A percentile compares a stretch with the other conserved stretches of the same genome.
These are phyloP conservation scores for Cyprinodon variegatus DNA, from an alignment of 2,113 vertebrate genomes.

Conservation along the genomic window DNA sequence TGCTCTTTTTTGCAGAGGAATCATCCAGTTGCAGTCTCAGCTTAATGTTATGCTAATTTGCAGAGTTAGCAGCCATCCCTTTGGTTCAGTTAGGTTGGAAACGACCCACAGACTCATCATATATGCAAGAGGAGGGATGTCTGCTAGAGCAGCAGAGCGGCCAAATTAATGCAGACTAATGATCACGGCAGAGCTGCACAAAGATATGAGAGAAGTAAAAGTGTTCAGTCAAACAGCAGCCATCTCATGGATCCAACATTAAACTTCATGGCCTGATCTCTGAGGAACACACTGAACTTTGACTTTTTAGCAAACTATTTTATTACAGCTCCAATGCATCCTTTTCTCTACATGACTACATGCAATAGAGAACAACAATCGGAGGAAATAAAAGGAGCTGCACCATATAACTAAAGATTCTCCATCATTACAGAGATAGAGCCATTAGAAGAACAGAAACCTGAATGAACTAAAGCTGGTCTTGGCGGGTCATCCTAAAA, in stretches of 20 bases:
- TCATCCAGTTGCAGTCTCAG: conserved; percentile 18
- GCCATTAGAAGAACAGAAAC: no score
- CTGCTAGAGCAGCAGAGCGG: conserved; percentile 22
- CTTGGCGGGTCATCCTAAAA: no score
- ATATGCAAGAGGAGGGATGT: conserved; percentile 18
- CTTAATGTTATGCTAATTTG: conserved; percentile 39
- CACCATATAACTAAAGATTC: no score
- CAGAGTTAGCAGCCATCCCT: conserved; percentile 22
- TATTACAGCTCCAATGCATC: no score
- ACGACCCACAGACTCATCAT: conserved; percentile 2
- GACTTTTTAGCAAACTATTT: no score
- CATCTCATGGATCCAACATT: not conserved
- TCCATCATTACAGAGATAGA: no score
- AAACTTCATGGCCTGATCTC: not conserved
- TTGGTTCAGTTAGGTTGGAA: not conserved
- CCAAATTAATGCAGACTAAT: conserved; percentile 47
- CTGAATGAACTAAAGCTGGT: no score
- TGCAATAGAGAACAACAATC: no score
- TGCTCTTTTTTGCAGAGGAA: conserved; percentile 16
- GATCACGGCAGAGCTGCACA: conserved; percentile 20
- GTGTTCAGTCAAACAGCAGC: not conserved
- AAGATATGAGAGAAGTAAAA: conserved; percentile 38
- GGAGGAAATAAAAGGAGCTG: no score
- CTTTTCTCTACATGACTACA: no score
- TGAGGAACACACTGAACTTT: no score